These are phyloP conservation scores for Meloidogyne floridensis DNA, from an alignment of 1,140 invertebrate genomes.

Conservation along the genomic window DNA sequence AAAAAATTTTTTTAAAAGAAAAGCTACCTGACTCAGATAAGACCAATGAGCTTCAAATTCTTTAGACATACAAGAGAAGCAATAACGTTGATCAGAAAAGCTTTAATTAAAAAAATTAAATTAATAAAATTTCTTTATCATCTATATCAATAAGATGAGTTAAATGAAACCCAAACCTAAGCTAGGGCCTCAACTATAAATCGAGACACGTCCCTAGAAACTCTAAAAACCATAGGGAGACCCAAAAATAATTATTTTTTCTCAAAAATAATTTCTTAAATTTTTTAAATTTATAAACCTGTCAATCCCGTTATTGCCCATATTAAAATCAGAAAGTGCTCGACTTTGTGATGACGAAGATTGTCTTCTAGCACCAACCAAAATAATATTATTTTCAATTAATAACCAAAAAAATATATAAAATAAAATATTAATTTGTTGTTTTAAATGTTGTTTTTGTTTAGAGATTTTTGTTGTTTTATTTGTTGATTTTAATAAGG, in stretches of 20 bases:
- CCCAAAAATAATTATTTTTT: no score
- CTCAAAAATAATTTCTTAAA: not conserved
- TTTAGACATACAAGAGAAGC: conserved; percentile 60
- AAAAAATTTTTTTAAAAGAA: not conserved
- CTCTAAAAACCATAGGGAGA: no score
- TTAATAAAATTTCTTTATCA: not conserved
- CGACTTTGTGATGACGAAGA: not conserved
- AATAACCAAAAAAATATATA: not conserved
- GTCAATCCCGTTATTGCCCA: not conserved
- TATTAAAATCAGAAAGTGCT: not conserved
- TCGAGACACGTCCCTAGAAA: no score
- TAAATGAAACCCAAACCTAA: no score
- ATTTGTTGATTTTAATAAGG: no score
- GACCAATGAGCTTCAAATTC: conserved; percentile 59
- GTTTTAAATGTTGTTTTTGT: not conserved
- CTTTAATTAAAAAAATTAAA: conserved; percentile 31
- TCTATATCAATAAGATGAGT: no score
- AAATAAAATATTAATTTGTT: not conserved
- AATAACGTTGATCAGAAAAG: conserved; percentile 44
- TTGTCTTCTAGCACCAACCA: not conserved
- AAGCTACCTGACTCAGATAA: conserved; percentile 55
- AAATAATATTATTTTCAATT: not conserved
- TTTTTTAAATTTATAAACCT: not conserved
- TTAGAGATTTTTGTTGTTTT: no score
- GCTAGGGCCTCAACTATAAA: no score